phyloP scores from a whole-genome alignment of 2,888 invertebrate species.

The Podabrus alpinus region DNA sequence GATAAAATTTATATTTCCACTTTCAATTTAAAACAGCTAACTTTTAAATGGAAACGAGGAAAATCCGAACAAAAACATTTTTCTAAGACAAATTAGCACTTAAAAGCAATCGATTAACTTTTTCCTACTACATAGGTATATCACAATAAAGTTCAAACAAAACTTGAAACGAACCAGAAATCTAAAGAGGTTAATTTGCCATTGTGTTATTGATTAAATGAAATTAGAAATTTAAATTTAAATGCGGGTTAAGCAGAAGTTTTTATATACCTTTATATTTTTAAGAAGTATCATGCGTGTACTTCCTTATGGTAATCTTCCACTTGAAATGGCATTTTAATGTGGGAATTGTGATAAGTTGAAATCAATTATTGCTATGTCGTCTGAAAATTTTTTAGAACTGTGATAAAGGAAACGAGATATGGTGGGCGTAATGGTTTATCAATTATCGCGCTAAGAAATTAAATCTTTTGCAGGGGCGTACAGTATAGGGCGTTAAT shows the following conservation, averaged over 20 bases:
- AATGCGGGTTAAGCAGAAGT: slow-evolving; percentile 38
- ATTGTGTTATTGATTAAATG: slow-evolving; percentile 45
- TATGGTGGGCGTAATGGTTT: slow-evolving; percentile 18
- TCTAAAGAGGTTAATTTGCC: slow-evolving; percentile 48
- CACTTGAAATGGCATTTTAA: background rate
- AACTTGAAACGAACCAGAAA: slow-evolving; percentile 40
- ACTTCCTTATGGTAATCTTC: slow-evolving; percentile 7
- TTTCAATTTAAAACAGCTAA: background rate
- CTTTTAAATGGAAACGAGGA: background rate
- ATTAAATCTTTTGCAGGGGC: slow-evolving; percentile 18
- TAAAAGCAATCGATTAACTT: slow-evolving; percentile 5
- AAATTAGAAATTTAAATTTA: slow-evolving; percentile 48
- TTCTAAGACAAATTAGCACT: slow-evolving; percentile 6
- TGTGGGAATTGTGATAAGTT: background rate
- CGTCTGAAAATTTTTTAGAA: background rate
- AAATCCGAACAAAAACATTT: background rate
- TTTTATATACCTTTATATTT: slow-evolving; percentile 1
- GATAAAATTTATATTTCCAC: background rate
- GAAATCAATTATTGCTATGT: slow-evolving; percentile 1
- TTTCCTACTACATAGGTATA: background rate
- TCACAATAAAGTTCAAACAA: background rate
- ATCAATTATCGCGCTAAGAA: slow-evolving; percentile 21
- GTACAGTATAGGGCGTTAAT: slow-evolving; percentile 12
- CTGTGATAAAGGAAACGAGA: slow-evolving; percentile 20
- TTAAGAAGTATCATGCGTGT: slow-evolving; percentile 10